These are phyloP conservation scores for Nephotettix cincticeps DNA, from an alignment of 1,140 invertebrate species.

Conservation along the genomic window DNA sequence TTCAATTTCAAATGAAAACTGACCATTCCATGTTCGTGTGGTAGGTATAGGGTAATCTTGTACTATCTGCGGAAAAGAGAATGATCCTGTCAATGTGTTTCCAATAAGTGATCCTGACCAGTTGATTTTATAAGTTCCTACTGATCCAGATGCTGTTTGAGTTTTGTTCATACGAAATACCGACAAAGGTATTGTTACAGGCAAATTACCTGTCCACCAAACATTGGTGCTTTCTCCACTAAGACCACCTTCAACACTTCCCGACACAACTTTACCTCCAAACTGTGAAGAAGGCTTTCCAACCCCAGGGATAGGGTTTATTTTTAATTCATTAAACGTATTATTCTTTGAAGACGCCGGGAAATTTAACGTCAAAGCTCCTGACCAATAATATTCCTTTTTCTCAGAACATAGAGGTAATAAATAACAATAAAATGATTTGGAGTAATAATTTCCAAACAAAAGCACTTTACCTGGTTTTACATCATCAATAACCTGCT, in stretches of 20 bases:
- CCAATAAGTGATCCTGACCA: slow-evolving; percentile 30
- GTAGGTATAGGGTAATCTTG: not conserved
- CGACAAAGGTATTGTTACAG: slow-evolving; percentile 17
- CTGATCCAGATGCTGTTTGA: not conserved
- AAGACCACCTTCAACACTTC: slow-evolving; percentile 22
- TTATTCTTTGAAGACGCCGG: not conserved
- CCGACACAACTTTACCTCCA: slow-evolving; percentile 31
- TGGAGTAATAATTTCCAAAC: slow-evolving; percentile 28
- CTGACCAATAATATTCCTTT: slow-evolving; percentile 20
- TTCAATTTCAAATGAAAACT: slow-evolving; percentile 13
- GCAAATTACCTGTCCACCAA: slow-evolving; percentile 31
- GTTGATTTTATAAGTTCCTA: slow-evolving; percentile 18
- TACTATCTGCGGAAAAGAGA: slow-evolving; percentile 30
- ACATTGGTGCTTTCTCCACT: not conserved
- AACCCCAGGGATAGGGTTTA: not conserved
- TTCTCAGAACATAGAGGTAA: slow-evolving; percentile 23
- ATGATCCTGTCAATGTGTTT: slow-evolving; percentile 26
- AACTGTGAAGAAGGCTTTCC: not conserved
- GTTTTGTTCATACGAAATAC: slow-evolving; percentile 25
- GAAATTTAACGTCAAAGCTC: not conserved
- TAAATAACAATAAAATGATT: slow-evolving; percentile 33
- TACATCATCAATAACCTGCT: not conserved
- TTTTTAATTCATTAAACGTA: not conserved
- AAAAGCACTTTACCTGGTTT: slow-evolving; percentile 28
- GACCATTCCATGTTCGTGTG: slow-evolving; percentile 30